Evolutionary conservation across 2,888 invertebrate species (phyloP), one percentile per base, ranked within the genome.

Genomic region (Drosophila recens): DNA sequence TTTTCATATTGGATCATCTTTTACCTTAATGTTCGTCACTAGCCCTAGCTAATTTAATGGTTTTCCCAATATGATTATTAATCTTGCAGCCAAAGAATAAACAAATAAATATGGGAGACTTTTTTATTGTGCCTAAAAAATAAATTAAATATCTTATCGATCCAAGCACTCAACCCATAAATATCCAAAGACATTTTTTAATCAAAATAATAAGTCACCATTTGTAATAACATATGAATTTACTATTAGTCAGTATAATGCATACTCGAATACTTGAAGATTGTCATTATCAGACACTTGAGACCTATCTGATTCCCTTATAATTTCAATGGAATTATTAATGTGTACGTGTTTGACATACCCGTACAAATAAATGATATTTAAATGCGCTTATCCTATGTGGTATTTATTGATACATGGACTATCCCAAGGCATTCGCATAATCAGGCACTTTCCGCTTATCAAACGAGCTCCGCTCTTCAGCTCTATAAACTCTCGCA

Each of bases 391-490:
- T 13, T 23, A 27, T n/a, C 38, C 49, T 8, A 13, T 13, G 49
- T 49, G 33, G 34, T 33, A 20, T 36, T 20, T 33, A 36, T 51
- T 34, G 15, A 27, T 38, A 15, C 40, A 53, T 17, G 40, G 20
- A 30, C 53, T 62, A 62, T 36, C 53, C 54, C 61, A 62, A 34
- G 23, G 15, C 15, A 15, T 20, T 52, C 9, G 11, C 33, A 42
- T 61, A 43, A 61, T 61, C 53, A 42, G 42, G 6, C 30, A 10
- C 10, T 33, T 15, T 2, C 20, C n/a, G 40, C 74, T 74, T 73
- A 74, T 73, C 72, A 53, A 11, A 3, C 11, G 30, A n/a, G 27
- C 11, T 34, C 4, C 34, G 34, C 3, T 36, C 9, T 27, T 20
- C n/a, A 8, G 27, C 27, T 43, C 10, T 27, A 34, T 13, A 2